Percentiles rank a stretch among this genome's conserved stretches.
Conservation (phyloP, 1,140 invertebrate species). For the Atta colombica region DNA sequence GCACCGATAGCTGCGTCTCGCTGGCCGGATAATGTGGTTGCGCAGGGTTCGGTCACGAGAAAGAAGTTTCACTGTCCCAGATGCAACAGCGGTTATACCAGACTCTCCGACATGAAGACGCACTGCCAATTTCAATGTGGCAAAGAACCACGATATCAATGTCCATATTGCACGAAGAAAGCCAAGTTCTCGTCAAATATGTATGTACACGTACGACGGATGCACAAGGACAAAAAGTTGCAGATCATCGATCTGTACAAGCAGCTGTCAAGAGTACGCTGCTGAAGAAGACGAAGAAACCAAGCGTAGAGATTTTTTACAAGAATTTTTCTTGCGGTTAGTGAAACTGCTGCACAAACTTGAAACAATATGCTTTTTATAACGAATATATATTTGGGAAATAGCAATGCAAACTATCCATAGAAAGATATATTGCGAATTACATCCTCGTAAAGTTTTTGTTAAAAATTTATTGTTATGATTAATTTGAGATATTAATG, state of each 20-base stretch:
- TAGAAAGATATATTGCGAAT: constrained; percentile 17
- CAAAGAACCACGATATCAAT: constrained; percentile 92
- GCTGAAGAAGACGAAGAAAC: constrained; percentile 35
- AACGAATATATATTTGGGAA: constrained; percentile 5
- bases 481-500: not conserved
- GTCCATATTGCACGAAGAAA: constrained; percentile 90
- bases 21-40: constrained; percentile 63
- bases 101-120: constrained; percentile 78
- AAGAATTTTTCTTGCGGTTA: not conserved
- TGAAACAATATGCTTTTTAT: constrained; percentile 1
- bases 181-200: constrained; percentile 85
- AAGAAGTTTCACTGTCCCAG: constrained; percentile 86
- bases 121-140: constrained; percentile 87
- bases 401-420: not conserved
- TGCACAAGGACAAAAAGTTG: constrained; percentile 77
- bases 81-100: constrained; percentile 86
- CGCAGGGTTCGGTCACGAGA: constrained; percentile 32
- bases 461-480: not conserved
- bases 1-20: constrained; percentile 14
- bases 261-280: constrained; percentile 67
- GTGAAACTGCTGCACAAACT: not conserved
- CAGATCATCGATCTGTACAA: constrained; percentile 79
- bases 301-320: not conserved
- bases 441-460: not conserved
- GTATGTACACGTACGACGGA: constrained; percentile 82